Evolutionary conservation across 2,113 vertebrate genomes (phyloP).

Genomic region (Chrysemys picta): DNA sequence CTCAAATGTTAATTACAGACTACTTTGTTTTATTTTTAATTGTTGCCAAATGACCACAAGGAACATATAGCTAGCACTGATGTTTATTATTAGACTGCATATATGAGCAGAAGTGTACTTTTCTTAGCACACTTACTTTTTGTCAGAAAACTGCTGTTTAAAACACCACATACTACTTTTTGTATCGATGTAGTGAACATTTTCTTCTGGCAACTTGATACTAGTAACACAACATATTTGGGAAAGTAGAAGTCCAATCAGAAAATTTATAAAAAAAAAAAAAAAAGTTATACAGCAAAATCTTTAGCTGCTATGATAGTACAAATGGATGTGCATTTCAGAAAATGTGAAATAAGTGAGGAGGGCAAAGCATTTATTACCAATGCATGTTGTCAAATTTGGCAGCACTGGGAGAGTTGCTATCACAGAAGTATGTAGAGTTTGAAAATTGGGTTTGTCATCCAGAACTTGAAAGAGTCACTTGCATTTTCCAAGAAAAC

Average conservation of each 20-base stretch:
- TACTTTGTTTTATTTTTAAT: too few species aligned
- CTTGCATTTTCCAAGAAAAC: too few species aligned
- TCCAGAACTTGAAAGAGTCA: not conserved
- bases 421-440: not conserved
- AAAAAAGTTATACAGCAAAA: too few species aligned
- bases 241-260: not conserved
- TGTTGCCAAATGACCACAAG: too few species aligned
- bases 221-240: not conserved
- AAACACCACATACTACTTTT: not conserved
- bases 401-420: not conserved
- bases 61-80: too few species aligned
- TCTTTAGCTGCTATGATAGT: not conserved
- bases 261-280: not conserved
- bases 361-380: too few species aligned
- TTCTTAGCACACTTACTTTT: too few species aligned
- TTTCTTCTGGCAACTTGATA: not conserved
- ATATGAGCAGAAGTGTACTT: too few species aligned
- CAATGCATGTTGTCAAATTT: too few species aligned
- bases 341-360: not conserved
- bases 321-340: not conserved
- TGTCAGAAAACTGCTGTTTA: too few species aligned
- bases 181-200: not conserved
- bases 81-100: too few species aligned
- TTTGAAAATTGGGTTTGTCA: not conserved
- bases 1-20: too few species aligned